Base-by-base conservation (phyloP, 64 coral and sea anemone species). In the Porites lutea region DNA sequence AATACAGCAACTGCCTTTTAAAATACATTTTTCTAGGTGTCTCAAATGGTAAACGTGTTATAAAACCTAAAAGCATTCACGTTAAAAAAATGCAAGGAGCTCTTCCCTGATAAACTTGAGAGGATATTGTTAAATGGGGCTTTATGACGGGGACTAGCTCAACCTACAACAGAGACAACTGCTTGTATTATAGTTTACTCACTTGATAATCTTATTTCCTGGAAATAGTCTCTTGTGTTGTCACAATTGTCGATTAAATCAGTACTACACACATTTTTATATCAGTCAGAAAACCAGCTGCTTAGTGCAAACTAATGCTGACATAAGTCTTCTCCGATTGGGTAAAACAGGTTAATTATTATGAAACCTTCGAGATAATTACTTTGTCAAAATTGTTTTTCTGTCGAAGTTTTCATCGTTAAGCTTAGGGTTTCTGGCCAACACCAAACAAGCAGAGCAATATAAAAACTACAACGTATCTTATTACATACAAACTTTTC, bases 231-330 rank as follows among this genome's bases (percentile, higher is more conserved):
- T 63, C 60, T 16, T 63, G 60, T 1, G 60, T 63, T 63, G 60
- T 63, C 60, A 63, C 60, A 63, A 63, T 63, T 63, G 60, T 63
- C 60, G 60, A 63, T 63, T 63, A 63, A 63, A 63, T 63, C 60
- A 63, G 60, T 63, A 63, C 16, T 63, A 63, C 60, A 63, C 65
- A 0, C 5, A 21, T 19, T 5, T 16, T 18, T 18, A 19, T 68
- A 37, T 37, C 27, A 37, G 27, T 37, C 27, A 37, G 27, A 37
- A 37, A 37, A 37, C 27, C 27, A 37, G 27, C 27, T 1, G 27
- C 27, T 37, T 37, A 37, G 27, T 37, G 27, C 27, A 37, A 37
- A 37, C 27, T 37, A 37, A 37, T 37, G 27, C 27, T 37, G 27
- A 37, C 27, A 37, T 37, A 37, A 37, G 1, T 37, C 65, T 68